These are phyloP conservation scores for Amphipoea oculea DNA, from an alignment of 2,888 invertebrate genomes.

Conservation along the genomic window DNA sequence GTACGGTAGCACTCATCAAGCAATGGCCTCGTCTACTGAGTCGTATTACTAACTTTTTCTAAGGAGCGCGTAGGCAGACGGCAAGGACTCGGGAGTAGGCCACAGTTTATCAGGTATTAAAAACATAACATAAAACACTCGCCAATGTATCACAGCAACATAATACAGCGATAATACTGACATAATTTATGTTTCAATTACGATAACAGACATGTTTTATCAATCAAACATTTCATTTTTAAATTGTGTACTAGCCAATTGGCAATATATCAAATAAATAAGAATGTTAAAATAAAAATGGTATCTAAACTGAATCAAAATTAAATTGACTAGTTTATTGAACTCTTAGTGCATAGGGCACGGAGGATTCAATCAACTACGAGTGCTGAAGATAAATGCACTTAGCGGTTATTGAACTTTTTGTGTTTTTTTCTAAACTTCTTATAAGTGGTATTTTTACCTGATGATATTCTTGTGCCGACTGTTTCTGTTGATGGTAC, in stretches of 20 bases:
- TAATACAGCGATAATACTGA: constrained; percentile 35
- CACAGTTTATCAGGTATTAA: constrained; percentile 35
- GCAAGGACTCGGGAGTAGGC: constrained; percentile 44
- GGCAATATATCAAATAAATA: constrained; percentile 27
- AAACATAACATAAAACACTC: constrained; percentile 36
- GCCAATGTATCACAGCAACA: constrained; percentile 33
- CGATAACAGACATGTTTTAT: constrained; percentile 47
- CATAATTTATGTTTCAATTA: constrained; percentile 48
- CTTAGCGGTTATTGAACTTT: constrained; percentile 15
- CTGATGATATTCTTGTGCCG: constrained; percentile 51
- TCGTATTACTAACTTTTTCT: constrained; percentile 53
- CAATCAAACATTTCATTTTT: constrained; percentile 47
- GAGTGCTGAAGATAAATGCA: constrained; percentile 14
- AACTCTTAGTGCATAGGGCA: background rate
- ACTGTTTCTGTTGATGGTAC: constrained; percentile 78
- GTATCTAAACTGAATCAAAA: background rate
- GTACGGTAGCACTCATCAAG: constrained; percentile 26
- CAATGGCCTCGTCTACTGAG: constrained; percentile 22
- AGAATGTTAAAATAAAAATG: constrained; percentile 9
- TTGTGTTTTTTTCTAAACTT: background rate
- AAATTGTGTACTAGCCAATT: constrained; percentile 19
- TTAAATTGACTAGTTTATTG: background rate
- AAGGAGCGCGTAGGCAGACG: constrained; percentile 56
- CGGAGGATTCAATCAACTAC: constrained; percentile 15
- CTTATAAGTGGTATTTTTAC: constrained; percentile 26